Conservation (phyloP, 2,113 vertebrate species). For the Amphilophus citrinellus region DNA sequence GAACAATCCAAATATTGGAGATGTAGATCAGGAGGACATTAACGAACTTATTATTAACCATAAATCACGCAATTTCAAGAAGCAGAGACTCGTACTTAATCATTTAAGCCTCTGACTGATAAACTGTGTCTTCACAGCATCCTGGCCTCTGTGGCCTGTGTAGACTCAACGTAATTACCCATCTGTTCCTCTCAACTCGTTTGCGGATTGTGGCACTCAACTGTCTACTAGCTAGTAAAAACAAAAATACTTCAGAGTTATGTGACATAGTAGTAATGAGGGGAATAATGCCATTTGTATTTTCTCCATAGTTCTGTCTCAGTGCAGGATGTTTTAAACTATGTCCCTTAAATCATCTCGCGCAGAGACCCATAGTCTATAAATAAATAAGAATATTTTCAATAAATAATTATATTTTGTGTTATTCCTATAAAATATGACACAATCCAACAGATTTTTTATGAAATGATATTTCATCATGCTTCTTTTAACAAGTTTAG, state of each 20-base stretch:
- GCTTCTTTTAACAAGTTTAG: not conserved
- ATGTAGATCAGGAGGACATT: slow-evolving; percentile 56
- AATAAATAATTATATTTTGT: slow-evolving; percentile 2
- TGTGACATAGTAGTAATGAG: not conserved
- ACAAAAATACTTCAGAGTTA: too few relatives aligned
- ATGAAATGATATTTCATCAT: not conserved
- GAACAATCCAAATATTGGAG: slow-evolving; percentile 64
- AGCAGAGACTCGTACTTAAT: slow-evolving; percentile 9
- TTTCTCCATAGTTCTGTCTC: not conserved
- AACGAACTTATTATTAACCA: slow-evolving; percentile 42
- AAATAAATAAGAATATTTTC: not conserved
- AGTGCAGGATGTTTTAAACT: not conserved
- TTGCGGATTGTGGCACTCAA: not conserved
- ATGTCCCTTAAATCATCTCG: not conserved
- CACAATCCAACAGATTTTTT: not conserved
- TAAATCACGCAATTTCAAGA: slow-evolving; percentile 49
- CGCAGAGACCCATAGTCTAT: not conserved
- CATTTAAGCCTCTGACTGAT: slow-evolving; percentile 7
- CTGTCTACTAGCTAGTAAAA: not conserved
- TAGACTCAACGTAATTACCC: not conserved
- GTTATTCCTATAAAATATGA: not conserved
- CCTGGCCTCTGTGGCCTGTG: not conserved
- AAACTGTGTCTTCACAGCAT: not conserved
- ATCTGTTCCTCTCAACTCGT: not conserved
- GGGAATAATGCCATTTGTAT: not conserved